phyloP scores from a whole-genome alignment of 64 coral and sea anemone genomes.

The Trachythela sp. region DNA sequence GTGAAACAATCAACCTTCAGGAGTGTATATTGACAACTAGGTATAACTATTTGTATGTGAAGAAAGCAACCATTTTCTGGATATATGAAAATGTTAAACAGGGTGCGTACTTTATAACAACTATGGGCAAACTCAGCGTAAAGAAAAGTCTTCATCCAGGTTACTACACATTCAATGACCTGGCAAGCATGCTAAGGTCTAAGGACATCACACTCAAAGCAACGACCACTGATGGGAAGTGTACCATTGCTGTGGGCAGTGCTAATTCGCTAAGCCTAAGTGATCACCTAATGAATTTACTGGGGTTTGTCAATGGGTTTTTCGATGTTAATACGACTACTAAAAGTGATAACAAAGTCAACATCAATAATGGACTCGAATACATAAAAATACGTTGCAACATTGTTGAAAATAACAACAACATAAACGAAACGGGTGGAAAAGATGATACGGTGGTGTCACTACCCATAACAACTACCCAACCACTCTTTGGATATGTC shows the following conservation, averaged over 20 bases:
- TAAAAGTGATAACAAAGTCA: no score
- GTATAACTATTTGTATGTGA: background rate
- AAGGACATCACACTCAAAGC: background rate
- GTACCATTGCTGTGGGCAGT: background rate
- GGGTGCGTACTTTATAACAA: background rate
- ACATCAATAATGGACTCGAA: no score
- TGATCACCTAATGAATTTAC: background rate
- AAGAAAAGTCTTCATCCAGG: background rate
- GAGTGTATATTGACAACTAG: background rate
- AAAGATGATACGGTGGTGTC: no score
- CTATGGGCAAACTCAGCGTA: background rate
- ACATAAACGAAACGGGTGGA: no score
- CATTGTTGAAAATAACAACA: no score
- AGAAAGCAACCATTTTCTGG: background rate
- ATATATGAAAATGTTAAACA: background rate
- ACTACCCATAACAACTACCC: no score
- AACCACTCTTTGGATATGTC: background rate
- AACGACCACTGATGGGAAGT: background rate
- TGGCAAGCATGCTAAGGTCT: background rate
- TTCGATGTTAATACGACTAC: no score
- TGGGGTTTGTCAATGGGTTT: no score
- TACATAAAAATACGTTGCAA: no score
- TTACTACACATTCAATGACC: background rate
- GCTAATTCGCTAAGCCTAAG: background rate
- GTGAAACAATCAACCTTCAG: background rate